These are phyloP conservation scores for Oreohelix idahoensis DNA, from an alignment of 1,140 invertebrate species.

Conservation along the genomic window DNA sequence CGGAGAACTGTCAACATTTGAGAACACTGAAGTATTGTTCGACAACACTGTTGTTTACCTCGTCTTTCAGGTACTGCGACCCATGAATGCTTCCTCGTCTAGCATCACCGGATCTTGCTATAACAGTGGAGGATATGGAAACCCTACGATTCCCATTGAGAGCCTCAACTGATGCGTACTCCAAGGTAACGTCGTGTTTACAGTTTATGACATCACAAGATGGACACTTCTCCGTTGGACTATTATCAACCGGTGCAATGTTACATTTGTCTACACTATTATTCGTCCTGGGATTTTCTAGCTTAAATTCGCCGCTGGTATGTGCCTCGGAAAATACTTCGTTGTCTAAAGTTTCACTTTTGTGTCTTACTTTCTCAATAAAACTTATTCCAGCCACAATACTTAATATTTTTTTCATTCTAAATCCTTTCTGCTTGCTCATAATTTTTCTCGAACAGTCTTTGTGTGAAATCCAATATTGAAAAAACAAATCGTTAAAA, in stretches of 20 bases:
- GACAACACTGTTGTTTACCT: too few relatives aligned
- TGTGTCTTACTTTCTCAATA: constrained; percentile 16
- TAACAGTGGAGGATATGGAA: neutral
- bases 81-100: neutral
- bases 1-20: too few relatives aligned
- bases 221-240: neutral
- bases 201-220: neutral
- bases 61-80: neutral
- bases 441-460: too few relatives aligned
- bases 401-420: constrained; percentile 13
- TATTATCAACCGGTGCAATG: neutral
- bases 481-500: too few relatives aligned
- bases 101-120: neutral
- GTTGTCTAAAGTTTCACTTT: neutral
- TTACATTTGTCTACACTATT: neutral
- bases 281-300: too few relatives aligned
- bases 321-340: too few relatives aligned
- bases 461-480: too few relatives aligned
- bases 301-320: too few relatives aligned
- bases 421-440: neutral
- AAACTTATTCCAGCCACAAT: constrained; percentile 6
- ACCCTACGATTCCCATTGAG: neutral
- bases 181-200: neutral
- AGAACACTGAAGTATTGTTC: too few relatives aligned
- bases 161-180: neutral